phyloP scores from a whole-genome alignment of 2,888 invertebrate genomes.

The Erebia ligea region DNA sequence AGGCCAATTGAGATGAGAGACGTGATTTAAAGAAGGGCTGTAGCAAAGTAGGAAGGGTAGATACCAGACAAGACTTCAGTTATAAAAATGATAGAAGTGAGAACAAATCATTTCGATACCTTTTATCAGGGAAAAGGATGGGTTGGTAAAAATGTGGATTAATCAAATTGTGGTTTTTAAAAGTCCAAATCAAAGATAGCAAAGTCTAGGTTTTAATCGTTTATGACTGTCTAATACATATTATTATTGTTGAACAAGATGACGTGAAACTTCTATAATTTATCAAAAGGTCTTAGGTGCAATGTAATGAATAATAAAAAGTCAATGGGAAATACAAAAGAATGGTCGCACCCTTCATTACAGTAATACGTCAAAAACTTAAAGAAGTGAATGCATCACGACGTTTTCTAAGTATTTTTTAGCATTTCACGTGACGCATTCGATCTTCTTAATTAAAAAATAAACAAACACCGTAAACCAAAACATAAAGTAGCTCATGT shows the following conservation, averaged over 20 bases:
- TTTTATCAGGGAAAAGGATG: neutral
- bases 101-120: neutral
- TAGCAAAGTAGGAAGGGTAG: too few species aligned
- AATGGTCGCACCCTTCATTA: constrained; percentile 8
- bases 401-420: neutral
- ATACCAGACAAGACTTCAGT: neutral
- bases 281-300: too few species aligned
- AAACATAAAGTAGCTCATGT: constrained; percentile 45
- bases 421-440: constrained; percentile 20
- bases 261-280: too few species aligned
- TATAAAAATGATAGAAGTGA: neutral
- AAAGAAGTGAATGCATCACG: constrained; percentile 14
- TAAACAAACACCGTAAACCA: constrained; percentile 43
- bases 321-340: neutral
- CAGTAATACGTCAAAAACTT: neutral
- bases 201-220: too few species aligned
- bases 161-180: neutral
- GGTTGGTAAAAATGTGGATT: neutral
- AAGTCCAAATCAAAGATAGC: too few species aligned
- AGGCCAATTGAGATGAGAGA: neutral
- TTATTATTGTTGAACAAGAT: too few species aligned
- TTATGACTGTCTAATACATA: too few species aligned
- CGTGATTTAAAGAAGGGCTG: too few species aligned
- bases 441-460: constrained; percentile 13
- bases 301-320: neutral